Evolutionary conservation across 2,797 vertebrate species (phyloP).

Genomic region (Esox lucius): DNA sequence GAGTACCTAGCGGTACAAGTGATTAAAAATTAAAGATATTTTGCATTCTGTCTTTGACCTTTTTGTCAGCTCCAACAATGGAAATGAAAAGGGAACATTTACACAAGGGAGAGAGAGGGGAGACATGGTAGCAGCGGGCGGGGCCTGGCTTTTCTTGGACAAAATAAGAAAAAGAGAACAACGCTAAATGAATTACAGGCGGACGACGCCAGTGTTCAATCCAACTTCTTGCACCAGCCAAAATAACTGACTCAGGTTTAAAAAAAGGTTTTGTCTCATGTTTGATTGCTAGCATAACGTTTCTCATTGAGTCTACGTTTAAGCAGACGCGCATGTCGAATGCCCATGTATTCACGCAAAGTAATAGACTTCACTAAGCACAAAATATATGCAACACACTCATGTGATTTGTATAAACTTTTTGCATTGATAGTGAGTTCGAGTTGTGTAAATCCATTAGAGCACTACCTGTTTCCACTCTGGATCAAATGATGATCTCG

Average conservation of each 20-base stretch:
- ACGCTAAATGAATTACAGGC: conserved; percentile 55
- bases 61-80: conserved; percentile 60
- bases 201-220: conserved; percentile 73
- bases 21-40: conserved; percentile 66
- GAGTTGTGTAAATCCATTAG: neutral
- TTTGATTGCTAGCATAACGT: conserved; percentile 57
- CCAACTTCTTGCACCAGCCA: conserved; percentile 63
- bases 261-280: conserved; percentile 19
- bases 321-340: conserved; percentile 1
- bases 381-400: neutral
- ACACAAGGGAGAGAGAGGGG: neutral
- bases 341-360: neutral
- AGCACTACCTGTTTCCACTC: neutral
- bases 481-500: neutral
- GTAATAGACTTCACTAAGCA: neutral
- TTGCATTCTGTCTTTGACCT: conserved; percentile 40
- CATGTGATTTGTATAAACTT: neutral
- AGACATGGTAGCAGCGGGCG: neutral
- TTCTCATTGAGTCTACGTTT: conserved; percentile 22
- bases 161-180: conserved; percentile 47
- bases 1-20: conserved; percentile 28
- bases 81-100: conserved; percentile 53
- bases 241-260: conserved; percentile 51
- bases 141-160: conserved; percentile 3
- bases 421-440: neutral